Conservation (phyloP, 1,140 invertebrate genomes). For the Cylas formicarius region DNA sequence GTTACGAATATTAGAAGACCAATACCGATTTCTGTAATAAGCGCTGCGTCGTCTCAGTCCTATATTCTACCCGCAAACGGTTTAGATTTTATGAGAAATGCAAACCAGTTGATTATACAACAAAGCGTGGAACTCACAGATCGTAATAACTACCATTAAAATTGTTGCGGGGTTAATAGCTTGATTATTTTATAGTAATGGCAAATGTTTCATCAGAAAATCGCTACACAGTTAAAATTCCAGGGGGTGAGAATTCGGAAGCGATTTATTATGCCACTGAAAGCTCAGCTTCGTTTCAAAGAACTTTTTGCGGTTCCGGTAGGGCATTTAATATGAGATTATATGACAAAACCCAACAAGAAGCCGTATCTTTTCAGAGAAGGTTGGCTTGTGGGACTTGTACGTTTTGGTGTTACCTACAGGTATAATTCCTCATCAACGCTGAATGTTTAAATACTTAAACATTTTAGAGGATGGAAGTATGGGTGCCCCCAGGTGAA, state of each 20-base stretch:
- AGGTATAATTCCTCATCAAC: conserved; percentile 20
- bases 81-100: conserved; percentile 51
- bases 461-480: conserved; percentile 42
- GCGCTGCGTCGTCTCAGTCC: conserved; percentile 46
- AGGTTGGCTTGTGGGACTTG: conserved; percentile 45
- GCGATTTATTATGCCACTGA: conserved; percentile 56
- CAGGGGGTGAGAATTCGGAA: conserved; percentile 45
- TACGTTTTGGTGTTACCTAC: conserved; percentile 34
- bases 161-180: neutral
- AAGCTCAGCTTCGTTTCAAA: conserved; percentile 46
- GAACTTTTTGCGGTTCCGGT: conserved; percentile 52
- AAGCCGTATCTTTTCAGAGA: conserved; percentile 51
- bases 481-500: conserved; percentile 49
- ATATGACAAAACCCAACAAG: conserved; percentile 56
- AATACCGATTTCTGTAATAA: conserved; percentile 48
- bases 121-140: conserved; percentile 52
- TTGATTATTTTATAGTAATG: conserved; percentile 31
- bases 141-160: conserved; percentile 40
- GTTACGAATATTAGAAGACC: conserved; percentile 29
- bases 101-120: conserved; percentile 47
- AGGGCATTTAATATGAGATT: conserved; percentile 53
- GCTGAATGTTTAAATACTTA: conserved; percentile 1
- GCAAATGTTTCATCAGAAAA: conserved; percentile 50
- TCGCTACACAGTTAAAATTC: conserved; percentile 54
- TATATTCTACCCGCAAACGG: conserved; percentile 49